Percentiles rank a stretch among this genome's conserved stretches.
Conservation (phyloP, 2,797 vertebrate species). For the Crax fasciolata region DNA sequence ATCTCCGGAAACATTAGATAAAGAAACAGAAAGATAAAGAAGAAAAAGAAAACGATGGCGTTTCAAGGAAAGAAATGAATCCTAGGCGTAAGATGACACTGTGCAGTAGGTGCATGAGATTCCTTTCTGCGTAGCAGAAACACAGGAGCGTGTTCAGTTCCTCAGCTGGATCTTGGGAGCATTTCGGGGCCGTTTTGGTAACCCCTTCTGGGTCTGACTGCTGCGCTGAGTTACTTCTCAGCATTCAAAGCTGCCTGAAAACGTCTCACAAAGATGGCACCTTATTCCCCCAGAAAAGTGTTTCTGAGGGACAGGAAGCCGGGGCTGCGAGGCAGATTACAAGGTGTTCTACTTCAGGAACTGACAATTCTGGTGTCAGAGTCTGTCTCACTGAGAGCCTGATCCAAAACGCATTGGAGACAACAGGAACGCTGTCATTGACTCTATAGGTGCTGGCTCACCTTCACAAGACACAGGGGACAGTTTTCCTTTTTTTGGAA, state of each 20-base stretch:
- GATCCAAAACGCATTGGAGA: neutral
- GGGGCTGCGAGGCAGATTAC: neutral
- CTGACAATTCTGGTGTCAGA: neutral
- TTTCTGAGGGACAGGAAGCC: neutral
- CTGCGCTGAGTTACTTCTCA: neutral
- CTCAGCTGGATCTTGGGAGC: neutral
- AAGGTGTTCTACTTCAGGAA: constrained; percentile 5
- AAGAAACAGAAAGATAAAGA: neutral
- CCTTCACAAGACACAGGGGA: neutral
- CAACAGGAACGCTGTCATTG: constrained; percentile 10
- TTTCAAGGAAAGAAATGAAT: neutral
- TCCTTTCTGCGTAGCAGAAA: neutral
- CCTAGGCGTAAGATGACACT: neutral
- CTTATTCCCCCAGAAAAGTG: neutral
- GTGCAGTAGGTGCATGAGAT: neutral
- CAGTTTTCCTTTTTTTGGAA: neutral
- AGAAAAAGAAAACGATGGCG: neutral
- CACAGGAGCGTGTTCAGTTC: neutral
- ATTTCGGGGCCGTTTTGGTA: neutral
- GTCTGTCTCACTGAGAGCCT: neutral
- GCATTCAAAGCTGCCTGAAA: neutral
- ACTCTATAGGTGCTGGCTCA: constrained; percentile 2
- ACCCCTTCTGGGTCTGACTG: neutral
- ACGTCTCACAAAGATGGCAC: neutral
- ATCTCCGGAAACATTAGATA: neutral